Evolutionary conservation across 2,113 vertebrate genomes (phyloP), one percentile per base, ranked within the genome.

Genomic region (Anas platyrhynchos): DNA sequence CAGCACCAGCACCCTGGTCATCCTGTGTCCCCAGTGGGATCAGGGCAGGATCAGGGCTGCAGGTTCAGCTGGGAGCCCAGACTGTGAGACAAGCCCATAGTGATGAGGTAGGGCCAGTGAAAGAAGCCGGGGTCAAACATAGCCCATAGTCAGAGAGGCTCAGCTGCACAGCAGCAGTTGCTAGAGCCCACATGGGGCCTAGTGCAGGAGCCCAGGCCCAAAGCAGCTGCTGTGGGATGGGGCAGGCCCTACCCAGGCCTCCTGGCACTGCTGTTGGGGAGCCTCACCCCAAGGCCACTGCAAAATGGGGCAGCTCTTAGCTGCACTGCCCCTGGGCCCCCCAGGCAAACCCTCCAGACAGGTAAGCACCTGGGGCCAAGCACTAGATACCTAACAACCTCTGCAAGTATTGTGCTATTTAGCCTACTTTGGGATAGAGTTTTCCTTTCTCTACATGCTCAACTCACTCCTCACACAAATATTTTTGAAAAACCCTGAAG

Each of bases 211-310:
- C 36, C 23, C 55, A 1, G 1, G 16, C 6, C 46, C 21, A 29
- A 11, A 68, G 44, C n/a, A 22, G 43, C 31, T 50, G 17, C 34
- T 1, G 1, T 12, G 5, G 67, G 15, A 58, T 2, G 7, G 26
- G 4, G 22, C 13, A 1, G 0, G 27, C 32, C 21, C 22, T 3
- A n/a, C 11, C 41, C 26, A 27, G 16, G 46, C 31, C 23, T 23
- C 25, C 20, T 25, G 7, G 1, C 59, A 74, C 43, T 0, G 0
- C 65, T 62, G 8, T 48, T 2, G 1, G 8, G 10, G 36, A 66
- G 4, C n/a, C 13, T 54, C 67, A 34, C 7, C 18, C 36, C 23
- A 80, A 31, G 68, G 25, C n/a, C 44, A 26, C 50, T 13, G 16
- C 12, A 36, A 3, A 67, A 7, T 3, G 23, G 9, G 27, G 11